Base-by-base conservation (phyloP, 2,888 invertebrate genomes). In the Spodoptera picta region DNA sequence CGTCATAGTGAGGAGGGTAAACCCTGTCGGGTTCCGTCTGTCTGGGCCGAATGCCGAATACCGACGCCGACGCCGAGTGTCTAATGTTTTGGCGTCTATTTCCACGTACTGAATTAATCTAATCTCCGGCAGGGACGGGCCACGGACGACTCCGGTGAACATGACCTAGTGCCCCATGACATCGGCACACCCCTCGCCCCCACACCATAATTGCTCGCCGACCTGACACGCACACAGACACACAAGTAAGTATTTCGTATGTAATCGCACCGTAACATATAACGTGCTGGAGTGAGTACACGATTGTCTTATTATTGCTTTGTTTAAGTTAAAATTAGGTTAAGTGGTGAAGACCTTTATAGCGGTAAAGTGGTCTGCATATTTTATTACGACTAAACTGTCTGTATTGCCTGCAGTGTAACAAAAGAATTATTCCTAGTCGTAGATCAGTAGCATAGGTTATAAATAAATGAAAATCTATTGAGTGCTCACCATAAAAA, bases 151-250 rank as follows among this genome's bases (percentile, higher is more conserved):
- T 79, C 75, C 79, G 72, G 85, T 83, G 91, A 93, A 87, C 87
- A 94, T 94, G 94, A 93, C 93, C 90, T 94, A 94, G 90, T 88
- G 90, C 90, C 90, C 88, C 89, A 92, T 93, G 92, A 88, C 85
- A 87, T 86, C 90, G 89, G 87, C 89, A 88, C 90, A 82, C 87
- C 87, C 86, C 81, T 84, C 89, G 83, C 89, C 86, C 72, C 75
- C 79, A 79, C 80, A 76, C 82, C 85, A 81, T 80, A 83, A 83
- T 80, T 81, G 83, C 86, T 86, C 85, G 87, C 90, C 90, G 84
- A 88, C 91, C 90, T 89, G 89, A 91, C 90, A 87, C 91, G 84
- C 85, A 83, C 84, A 83, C 83, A 79, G 51, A 77, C 72, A 82
- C 71, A 84, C 82, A 87, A 81, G 92, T 91, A 78, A 89, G 90